These are phyloP conservation scores for Tursiops truncatus DNA, from an alignment of 2,113 vertebrate species.

Conservation along the genomic window DNA sequence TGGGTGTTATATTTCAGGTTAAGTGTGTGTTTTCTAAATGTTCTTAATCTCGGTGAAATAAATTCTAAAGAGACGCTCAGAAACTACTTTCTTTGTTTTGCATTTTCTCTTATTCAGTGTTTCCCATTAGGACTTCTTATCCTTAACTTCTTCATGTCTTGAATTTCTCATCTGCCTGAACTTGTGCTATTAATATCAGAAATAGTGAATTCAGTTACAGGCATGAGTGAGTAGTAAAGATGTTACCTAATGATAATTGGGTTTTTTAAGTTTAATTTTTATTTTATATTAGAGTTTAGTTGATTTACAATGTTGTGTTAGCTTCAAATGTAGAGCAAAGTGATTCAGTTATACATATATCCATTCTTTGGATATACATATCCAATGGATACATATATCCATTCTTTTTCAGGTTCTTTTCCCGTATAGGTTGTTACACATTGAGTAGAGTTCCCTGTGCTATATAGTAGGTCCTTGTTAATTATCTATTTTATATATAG, in stretches of 20 bases:
- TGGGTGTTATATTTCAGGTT: neutral
- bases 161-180: neutral
- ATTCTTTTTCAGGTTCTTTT: neutral
- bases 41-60: neutral
- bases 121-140: neutral
- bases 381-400: neutral
- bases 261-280: neutral
- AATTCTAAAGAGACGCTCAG: neutral
- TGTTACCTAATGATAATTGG: neutral
- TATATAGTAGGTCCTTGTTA: neutral
- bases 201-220: neutral
- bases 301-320: neutral
- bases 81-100: neutral
- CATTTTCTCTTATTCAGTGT: neutral
- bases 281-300: neutral
- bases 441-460: neutral
- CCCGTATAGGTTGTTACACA: neutral
- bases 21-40: conserved; percentile 15
- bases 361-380: too few relatives aligned
- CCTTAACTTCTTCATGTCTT: neutral
- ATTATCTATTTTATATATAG: neutral
- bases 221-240: neutral
- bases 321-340: neutral
- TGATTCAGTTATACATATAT: neutral
- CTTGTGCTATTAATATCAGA: neutral